Base-by-base conservation (phyloP, 2,888 invertebrate genomes). In the Melanchra persicariae region DNA sequence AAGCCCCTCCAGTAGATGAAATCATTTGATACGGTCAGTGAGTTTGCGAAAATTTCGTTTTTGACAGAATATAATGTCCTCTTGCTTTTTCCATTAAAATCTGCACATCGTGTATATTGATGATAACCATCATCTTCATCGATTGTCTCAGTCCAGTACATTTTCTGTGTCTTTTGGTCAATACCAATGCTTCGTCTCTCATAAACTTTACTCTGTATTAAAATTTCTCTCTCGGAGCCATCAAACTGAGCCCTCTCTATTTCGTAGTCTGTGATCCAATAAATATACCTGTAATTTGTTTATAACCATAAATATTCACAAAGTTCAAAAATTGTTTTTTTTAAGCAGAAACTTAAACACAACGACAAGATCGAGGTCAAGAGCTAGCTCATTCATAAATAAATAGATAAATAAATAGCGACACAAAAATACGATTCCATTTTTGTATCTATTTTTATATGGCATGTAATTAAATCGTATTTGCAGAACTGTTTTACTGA, bases 1-100 rank as follows among this genome's bases (percentile, higher is more conserved):
- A 7, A 6, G 12, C 17, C 7, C 12, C 8, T 17, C 49, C 26
- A 67, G 17, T 67, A 67, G 5, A 67, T 22, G 30, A 4, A 9
- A 40, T 67, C 62, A 3, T 62, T 67, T 3, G 66, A 62, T 30
- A 62, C 8, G 8, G n/a, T 30, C 26, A 67, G 37, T 12, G 4
- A 51, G 24, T 7, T 24, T 26, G 7, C 15, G 2, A 7, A 2
- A 15, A 5, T 7, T 2, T 51, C 51, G 15, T 34, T 7, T 59
- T 5, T 19, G 9, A 10, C 3, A 7, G 6, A 6, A 43, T 59
- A 26, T 19, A 43, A 19, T 30, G n/a, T 62, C 17, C 17, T n/a
- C n/a, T n/a, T 40, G 40, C 10, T 12, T 17, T 61, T 61, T 0
- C 22, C 3, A 30, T 51, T 26, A 0, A 62, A 51, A 22, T 66